phyloP scores from a whole-genome alignment of 2,113 vertebrate genomes.

The Grallaria varia region DNA sequence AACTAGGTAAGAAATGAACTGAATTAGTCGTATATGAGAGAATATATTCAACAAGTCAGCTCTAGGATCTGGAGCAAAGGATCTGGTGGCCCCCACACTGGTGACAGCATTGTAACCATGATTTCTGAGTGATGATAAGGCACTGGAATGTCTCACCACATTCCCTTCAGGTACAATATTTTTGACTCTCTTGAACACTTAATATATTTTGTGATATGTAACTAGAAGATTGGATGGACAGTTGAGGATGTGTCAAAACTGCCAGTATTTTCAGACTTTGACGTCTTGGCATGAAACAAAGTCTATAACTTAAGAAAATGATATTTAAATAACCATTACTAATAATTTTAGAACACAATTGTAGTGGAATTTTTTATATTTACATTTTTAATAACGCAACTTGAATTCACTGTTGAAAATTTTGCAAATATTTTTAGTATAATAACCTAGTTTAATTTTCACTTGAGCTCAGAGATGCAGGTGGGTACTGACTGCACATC shows the following conservation, averaged over 20 bases:
- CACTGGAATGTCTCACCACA: neutral
- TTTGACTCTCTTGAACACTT: neutral
- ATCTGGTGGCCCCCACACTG: neutral
- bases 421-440: neutral
- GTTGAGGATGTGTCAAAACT: neutral
- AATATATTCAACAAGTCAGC: neutral
- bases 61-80: neutral
- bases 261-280: neutral
- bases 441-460: neutral
- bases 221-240: neutral
- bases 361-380: neutral
- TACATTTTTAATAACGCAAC: neutral
- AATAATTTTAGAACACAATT: neutral
- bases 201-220: neutral
- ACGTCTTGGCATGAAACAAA: neutral
- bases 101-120: neutral
- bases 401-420: neutral
- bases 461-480: neutral
- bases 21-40: neutral
- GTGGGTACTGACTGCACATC: neutral
- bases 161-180: neutral
- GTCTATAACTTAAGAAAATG: neutral
- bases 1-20: neutral
- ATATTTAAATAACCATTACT: neutral
- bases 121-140: neutral